phyloP scores from a whole-genome alignment of 53 echinoderm and acorn worm species.

The Crossaster papposus region DNA sequence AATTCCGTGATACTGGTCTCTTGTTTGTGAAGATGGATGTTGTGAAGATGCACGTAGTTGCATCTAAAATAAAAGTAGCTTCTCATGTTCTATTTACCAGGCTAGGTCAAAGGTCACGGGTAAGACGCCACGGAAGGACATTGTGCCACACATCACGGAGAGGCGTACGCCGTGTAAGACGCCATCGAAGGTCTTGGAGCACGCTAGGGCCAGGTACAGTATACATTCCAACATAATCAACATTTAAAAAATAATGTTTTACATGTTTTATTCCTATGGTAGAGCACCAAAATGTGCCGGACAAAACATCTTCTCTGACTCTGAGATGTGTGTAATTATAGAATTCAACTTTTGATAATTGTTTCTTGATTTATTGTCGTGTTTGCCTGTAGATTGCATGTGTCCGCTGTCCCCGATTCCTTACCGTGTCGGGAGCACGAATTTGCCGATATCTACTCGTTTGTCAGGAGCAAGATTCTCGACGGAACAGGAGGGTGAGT shows the following conservation, averaged over 20 bases:
- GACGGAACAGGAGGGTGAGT: slow-evolving; percentile 96
- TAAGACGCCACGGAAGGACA: slow-evolving; percentile 62
- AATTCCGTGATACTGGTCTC: too few species aligned
- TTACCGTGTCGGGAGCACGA: slow-evolving; percentile 94
- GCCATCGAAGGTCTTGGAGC: slow-evolving; percentile 81
- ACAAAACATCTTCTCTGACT: too few species aligned
- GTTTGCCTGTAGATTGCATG: slow-evolving; percentile 71
- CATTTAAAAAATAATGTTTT: too few species aligned
- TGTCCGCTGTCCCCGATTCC: slow-evolving; percentile 94
- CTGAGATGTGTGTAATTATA: too few species aligned
- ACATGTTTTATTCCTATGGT: too few species aligned
- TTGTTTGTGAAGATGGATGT: too few species aligned
- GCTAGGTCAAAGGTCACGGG: slow-evolving; percentile 47
- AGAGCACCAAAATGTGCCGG: too few species aligned
- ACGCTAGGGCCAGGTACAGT: slow-evolving; percentile 89
- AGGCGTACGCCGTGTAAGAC: slow-evolving; percentile 79
- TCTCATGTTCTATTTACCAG: neutral
- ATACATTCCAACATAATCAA: neutral
- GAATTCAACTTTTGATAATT: neutral
- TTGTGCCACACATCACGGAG: slow-evolving; percentile 73
- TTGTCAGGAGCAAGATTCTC: slow-evolving; percentile 86
- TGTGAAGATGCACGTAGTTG: neutral
- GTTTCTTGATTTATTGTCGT: too few species aligned
- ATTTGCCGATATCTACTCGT: slow-evolving; percentile 89
- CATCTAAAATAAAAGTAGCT: neutral